These are phyloP conservation scores for Craterocephalus amniculus DNA, from an alignment of 2,797 vertebrate species.

Conservation along the genomic window DNA sequence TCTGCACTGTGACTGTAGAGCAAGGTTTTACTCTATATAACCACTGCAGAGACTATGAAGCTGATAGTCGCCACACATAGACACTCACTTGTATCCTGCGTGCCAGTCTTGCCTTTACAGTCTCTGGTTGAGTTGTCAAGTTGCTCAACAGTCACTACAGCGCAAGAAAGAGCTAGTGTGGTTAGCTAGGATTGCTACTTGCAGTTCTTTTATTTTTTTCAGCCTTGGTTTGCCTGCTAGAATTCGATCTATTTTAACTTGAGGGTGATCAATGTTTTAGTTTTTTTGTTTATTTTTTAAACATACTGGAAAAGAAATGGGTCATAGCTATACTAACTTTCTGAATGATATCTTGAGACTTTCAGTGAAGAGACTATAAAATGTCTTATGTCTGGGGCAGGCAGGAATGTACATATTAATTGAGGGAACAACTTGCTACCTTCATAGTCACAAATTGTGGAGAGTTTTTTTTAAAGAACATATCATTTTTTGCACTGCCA, in stretches of 20 bases:
- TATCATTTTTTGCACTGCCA: slow-evolving; percentile 74
- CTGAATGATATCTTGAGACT: slow-evolving; percentile 69
- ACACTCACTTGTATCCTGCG: slow-evolving; percentile 67
- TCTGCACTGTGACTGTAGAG: slow-evolving; percentile 60
- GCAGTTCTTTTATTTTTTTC: slow-evolving; percentile 45
- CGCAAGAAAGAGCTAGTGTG: slow-evolving; percentile 45
- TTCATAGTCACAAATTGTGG: slow-evolving; percentile 69
- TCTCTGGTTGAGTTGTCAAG: slow-evolving; percentile 57
- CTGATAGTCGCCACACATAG: slow-evolving; percentile 57
- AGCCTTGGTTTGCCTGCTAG: slow-evolving; percentile 73
- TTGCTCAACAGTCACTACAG: slow-evolving; percentile 27
- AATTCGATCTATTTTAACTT: slow-evolving; percentile 75
- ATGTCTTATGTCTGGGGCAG: slow-evolving; percentile 46
- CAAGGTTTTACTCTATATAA: slow-evolving; percentile 53
- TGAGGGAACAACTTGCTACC: slow-evolving; percentile 78
- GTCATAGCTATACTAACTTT: slow-evolving; percentile 76
- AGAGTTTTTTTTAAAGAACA: slow-evolving; percentile 49
- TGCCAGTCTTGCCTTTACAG: slow-evolving; percentile 78
- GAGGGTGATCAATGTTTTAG: slow-evolving; percentile 62
- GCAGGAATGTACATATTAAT: slow-evolving; percentile 72
- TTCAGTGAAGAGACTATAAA: slow-evolving; percentile 61
- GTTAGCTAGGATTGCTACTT: slow-evolving; percentile 62
- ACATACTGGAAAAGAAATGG: slow-evolving; percentile 73
- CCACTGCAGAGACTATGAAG: slow-evolving; percentile 69
- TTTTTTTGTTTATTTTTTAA: slow-evolving; percentile 53